phyloP scores from a whole-genome alignment of 2,797 vertebrate genomes.

The Lagodon rhomboides region DNA sequence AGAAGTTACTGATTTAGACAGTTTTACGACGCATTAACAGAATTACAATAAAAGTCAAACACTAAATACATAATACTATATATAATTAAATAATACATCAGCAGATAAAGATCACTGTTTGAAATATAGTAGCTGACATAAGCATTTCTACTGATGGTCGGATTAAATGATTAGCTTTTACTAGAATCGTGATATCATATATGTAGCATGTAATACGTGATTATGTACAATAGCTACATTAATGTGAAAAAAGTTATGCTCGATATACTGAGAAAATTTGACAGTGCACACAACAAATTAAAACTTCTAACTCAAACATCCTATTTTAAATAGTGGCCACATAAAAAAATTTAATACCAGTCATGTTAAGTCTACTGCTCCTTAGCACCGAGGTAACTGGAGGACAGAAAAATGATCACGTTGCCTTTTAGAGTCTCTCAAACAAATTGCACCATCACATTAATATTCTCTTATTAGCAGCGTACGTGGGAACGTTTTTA shows the following conservation, averaged over 20 bases:
- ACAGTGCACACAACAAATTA: conserved; percentile 22
- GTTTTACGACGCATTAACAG: conserved; percentile 35
- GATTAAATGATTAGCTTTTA: conserved; percentile 34
- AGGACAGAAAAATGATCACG: conserved; percentile 16
- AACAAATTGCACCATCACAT: conserved; percentile 13
- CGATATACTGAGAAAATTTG: not conserved
- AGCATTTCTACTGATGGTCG: not conserved
- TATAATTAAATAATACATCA: conserved; percentile 14
- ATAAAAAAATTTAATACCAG: conserved; percentile 13
- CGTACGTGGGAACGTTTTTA: not conserved
- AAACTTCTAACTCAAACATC: conserved; percentile 38
- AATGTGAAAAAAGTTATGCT: not conserved
- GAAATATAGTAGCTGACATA: not conserved
- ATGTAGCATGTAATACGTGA: not conserved
- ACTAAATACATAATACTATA: conserved; percentile 12
- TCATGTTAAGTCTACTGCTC: conserved; percentile 19
- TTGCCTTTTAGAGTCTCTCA: conserved; percentile 9
- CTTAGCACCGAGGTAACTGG: conserved; percentile 50
- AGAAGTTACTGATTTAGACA: conserved; percentile 32
- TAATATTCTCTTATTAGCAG: not conserved
- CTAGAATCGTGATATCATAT: too few species aligned
- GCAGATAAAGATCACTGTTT: conserved; percentile 21
- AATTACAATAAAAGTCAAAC: conserved; percentile 31
- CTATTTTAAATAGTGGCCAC: conserved; percentile 34
- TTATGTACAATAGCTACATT: conserved; percentile 2